These are phyloP conservation scores for Lepidurus couesii DNA, from an alignment of 1,140 invertebrate genomes.

Conservation along the genomic window DNA sequence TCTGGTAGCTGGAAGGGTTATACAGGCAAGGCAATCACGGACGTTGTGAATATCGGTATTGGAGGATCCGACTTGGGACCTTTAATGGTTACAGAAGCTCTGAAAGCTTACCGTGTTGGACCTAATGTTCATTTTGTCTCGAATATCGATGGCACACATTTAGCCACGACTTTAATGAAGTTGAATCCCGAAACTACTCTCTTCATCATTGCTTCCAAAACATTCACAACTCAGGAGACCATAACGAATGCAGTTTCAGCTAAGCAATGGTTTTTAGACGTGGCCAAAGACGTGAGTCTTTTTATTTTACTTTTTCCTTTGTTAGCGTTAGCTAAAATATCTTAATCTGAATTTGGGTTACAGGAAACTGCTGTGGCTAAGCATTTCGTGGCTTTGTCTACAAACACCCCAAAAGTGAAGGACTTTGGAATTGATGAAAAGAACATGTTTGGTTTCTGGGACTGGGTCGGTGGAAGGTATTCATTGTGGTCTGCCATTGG, in stretches of 20 bases:
- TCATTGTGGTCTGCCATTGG: constrained; percentile 98
- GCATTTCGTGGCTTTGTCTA: constrained; percentile 97
- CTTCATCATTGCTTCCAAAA: constrained; percentile 99
- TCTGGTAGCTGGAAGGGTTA: constrained; percentile 75
- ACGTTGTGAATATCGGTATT: constrained; percentile 99
- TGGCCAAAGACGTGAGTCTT: constrained; percentile 73
- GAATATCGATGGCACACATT: constrained; percentile 98
- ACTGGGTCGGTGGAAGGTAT: constrained; percentile 98
- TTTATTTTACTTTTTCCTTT: not conserved
- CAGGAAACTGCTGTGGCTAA: constrained; percentile 79
- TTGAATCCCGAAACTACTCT: constrained; percentile 88
- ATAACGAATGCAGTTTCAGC: constrained; percentile 98
- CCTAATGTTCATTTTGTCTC: constrained; percentile 95
- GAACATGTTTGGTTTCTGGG: constrained; percentile 99
- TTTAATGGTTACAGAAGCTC: constrained; percentile 96
- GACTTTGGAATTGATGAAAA: constrained; percentile 94
- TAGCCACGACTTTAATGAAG: constrained; percentile 87
- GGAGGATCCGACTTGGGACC: constrained; percentile 98
- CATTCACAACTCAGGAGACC: constrained; percentile 99
- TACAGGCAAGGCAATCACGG: constrained; percentile 90
- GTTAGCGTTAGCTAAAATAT: not conserved
- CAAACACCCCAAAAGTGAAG: constrained; percentile 84
- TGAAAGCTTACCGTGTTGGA: constrained; percentile 84
- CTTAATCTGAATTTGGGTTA: not conserved
- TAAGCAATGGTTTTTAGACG: constrained; percentile 85